Evolutionary conservation across 2,797 vertebrate species (phyloP).

Genomic region (Cichlasoma orientale): DNA sequence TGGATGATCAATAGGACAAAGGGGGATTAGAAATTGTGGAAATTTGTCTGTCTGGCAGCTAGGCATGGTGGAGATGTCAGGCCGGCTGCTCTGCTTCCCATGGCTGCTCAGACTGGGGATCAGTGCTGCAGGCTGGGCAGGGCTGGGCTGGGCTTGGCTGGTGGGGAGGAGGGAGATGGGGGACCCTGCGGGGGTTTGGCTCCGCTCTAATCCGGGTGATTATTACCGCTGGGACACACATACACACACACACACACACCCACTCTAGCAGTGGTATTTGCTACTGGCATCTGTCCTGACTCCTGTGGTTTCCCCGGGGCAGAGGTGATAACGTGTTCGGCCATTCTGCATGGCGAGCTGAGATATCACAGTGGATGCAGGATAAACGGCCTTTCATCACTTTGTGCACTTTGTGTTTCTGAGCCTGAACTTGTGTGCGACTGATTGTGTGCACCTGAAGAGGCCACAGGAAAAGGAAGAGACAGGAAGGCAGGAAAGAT

Average conservation of each 20-base stretch:
- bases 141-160: slow-evolving; percentile 32
- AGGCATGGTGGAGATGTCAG: slow-evolving; percentile 33
- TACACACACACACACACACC: slow-evolving; percentile 59
- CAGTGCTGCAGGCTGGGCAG: slow-evolving; percentile 52
- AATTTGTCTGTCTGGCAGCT: slow-evolving; percentile 45
- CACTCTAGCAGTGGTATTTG: slow-evolving; percentile 68
- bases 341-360: slow-evolving; percentile 53
- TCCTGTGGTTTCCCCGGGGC: slow-evolving; percentile 62
- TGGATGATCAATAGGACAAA: slow-evolving; percentile 52
- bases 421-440: slow-evolving; percentile 7
- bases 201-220: slow-evolving; percentile 80
- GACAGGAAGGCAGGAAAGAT: slow-evolving; percentile 30
- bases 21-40: slow-evolving; percentile 10
- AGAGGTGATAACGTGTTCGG: slow-evolving; percentile 70
- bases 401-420: slow-evolving; percentile 46
- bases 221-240: slow-evolving; percentile 77
- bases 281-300: slow-evolving; percentile 70
- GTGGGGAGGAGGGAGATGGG: background rate
- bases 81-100: slow-evolving; percentile 67
- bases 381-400: slow-evolving; percentile 69
- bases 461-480: slow-evolving; percentile 23
- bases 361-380: slow-evolving; percentile 65
- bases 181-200: slow-evolving; percentile 76
- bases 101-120: slow-evolving; percentile 53
- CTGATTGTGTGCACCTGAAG: slow-evolving; percentile 37